phyloP scores from a whole-genome alignment of 2,888 invertebrate species.

The Lasioglossum morio region DNA sequence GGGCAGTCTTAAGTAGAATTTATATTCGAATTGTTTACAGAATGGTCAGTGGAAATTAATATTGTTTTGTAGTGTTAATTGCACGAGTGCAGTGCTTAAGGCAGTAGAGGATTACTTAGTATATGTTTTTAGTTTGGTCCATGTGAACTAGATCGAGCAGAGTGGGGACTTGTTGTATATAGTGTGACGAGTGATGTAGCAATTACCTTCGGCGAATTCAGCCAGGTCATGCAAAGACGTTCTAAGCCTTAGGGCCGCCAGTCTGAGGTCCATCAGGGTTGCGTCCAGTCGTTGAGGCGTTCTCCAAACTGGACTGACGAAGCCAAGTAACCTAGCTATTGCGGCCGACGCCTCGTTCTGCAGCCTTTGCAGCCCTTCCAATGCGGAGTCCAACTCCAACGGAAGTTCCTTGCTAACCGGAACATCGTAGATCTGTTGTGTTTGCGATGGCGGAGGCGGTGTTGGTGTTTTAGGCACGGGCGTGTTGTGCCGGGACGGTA shows the following conservation, averaged over 20 bases:
- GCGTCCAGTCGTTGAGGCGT: constrained; percentile 91
- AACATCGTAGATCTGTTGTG: constrained; percentile 87
- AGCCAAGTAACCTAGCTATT: constrained; percentile 91
- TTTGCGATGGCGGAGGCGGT: constrained; percentile 75
- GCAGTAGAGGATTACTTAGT: too few species aligned
- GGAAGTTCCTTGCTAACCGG: constrained; percentile 89
- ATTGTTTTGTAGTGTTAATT: too few species aligned
- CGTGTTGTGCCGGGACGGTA: constrained; percentile 78
- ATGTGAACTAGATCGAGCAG: not conserved
- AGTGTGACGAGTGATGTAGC: not conserved
- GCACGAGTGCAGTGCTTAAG: too few species aligned
- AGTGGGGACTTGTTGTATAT: not conserved
- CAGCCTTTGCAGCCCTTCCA: constrained; percentile 90
- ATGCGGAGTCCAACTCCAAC: constrained; percentile 90
- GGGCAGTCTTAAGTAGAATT: not conserved
- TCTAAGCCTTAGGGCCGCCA: constrained; percentile 91
- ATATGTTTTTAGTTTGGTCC: not conserved
- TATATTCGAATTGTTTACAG: too few species aligned
- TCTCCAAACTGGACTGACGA: constrained; percentile 93
- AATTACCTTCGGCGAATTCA: constrained; percentile 92
- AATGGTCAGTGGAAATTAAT: too few species aligned
- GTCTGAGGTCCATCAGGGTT: constrained; percentile 92
- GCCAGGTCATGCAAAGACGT: constrained; percentile 94
- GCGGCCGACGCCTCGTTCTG: constrained; percentile 93
- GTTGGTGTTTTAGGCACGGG: constrained; percentile 77